phyloP scores from a whole-genome alignment of 1,140 invertebrate species.

The Archivesica marissinica region DNA sequence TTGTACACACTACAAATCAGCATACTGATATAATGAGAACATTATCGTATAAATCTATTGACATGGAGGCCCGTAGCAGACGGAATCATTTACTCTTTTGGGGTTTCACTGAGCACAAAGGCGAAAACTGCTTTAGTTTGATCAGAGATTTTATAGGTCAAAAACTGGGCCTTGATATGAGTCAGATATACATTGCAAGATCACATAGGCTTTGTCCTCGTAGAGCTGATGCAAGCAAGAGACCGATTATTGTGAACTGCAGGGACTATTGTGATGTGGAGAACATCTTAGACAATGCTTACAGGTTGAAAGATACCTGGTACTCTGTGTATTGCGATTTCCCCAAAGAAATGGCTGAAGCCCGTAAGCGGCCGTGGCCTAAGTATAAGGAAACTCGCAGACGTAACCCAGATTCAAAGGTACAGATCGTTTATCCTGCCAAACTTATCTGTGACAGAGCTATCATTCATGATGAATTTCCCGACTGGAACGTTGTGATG shows the following conservation, averaged over 20 bases:
- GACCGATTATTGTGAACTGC: not conserved
- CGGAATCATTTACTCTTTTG: not conserved
- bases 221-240: not conserved
- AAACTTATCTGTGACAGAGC: not conserved
- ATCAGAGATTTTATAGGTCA: not conserved
- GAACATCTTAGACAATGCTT: not conserved
- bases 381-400: not conserved
- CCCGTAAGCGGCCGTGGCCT: not conserved
- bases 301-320: not conserved
- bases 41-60: not conserved
- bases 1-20: not conserved
- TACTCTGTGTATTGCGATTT: not conserved
- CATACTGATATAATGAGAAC: not conserved
- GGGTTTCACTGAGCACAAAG: not conserved
- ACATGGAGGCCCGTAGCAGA: not conserved
- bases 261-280: not conserved
- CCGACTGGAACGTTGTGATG: not conserved
- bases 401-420: not conserved
- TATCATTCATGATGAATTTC: not conserved
- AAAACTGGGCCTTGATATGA: not conserved
- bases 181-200: not conserved
- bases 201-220: not conserved
- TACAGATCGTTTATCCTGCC: not conserved
- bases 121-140: not conserved
- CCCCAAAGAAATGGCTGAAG: not conserved